Evolutionary conservation across 35 echinoderm and acorn worm species (phyloP).

Genomic region (Strongylocentrotus purpuratus): DNA sequence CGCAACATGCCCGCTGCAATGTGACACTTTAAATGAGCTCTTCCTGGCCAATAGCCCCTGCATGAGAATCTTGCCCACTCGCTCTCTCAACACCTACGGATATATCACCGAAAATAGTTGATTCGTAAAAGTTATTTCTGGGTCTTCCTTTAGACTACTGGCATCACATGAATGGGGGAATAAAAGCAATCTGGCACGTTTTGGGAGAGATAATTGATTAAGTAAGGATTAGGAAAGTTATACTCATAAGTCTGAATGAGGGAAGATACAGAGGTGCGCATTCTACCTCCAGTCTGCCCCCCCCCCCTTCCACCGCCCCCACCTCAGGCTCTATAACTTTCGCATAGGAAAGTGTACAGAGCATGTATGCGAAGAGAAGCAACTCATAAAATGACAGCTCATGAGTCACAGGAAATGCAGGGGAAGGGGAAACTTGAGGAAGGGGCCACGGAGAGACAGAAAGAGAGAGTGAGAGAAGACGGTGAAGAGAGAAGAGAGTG

Average conservation of each 20-base stretch:
- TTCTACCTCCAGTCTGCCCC: not conserved
- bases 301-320: not conserved
- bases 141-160: not conserved
- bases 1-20: slow-evolving; percentile 18
- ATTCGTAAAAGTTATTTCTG: not conserved
- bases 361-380: not conserved
- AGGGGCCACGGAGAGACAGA: slow-evolving; percentile 15
- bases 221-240: not conserved
- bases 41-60: slow-evolving; percentile 23
- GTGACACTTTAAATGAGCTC: slow-evolving; percentile 33
- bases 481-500: not conserved
- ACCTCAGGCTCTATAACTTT: not conserved
- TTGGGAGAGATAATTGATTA: not conserved
- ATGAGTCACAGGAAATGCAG: slow-evolving; percentile 26
- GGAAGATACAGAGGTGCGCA: not conserved
- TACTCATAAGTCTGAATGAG: not conserved
- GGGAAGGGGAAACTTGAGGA: slow-evolving; percentile 42
- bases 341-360: not conserved
- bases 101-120: not conserved
- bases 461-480: not conserved
- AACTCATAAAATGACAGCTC: slow-evolving; percentile 28
- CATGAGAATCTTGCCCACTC: not conserved
- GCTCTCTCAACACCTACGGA: not conserved
- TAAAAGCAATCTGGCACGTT: not conserved
- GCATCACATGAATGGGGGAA: not conserved